A percentile compares a stretch with the other conserved stretches of the same genome.
Evolutionary conservation across 2,797 vertebrate species (phyloP).

Genomic region (Emydoidea blandingii): DNA sequence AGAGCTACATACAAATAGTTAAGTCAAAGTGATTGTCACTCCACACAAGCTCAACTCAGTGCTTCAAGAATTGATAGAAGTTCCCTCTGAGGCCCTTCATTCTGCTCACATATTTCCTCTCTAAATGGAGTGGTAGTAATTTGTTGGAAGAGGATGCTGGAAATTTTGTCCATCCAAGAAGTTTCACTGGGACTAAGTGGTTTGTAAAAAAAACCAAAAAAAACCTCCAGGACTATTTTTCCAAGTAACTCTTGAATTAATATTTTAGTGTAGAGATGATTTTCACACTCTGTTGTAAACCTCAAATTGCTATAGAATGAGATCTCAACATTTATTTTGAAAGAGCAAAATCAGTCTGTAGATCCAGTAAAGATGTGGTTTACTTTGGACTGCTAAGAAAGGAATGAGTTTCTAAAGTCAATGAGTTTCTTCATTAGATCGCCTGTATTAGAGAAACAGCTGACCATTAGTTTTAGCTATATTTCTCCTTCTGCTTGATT

Average conservation of each 20-base stretch:
- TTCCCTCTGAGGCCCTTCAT: not conserved
- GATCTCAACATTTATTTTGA: not conserved
- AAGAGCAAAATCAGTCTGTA: not conserved
- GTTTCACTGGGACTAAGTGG: not conserved
- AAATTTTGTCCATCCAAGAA: not conserved
- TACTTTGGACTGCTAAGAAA: not conserved
- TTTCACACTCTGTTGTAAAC: not conserved
- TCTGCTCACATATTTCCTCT: not conserved
- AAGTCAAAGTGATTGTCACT: not conserved
- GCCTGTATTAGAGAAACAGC: not conserved
- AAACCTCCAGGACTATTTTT: not conserved
- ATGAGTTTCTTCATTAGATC: not conserved
- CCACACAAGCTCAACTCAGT: not conserved
- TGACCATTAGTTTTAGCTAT: not conserved
- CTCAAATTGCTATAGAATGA: not conserved
- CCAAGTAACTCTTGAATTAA: not conserved
- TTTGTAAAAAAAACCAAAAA: not conserved
- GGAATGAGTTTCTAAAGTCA: not conserved
- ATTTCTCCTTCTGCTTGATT: not conserved
- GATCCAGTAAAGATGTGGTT: not conserved
- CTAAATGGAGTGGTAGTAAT: not conserved
- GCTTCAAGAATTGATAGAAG: not conserved
- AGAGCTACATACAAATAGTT: not conserved
- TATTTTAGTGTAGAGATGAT: not conserved
- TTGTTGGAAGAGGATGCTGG: not conserved